Evolutionary conservation across 2,113 vertebrate species (phyloP).

Genomic region (Leiothrix lutea): DNA sequence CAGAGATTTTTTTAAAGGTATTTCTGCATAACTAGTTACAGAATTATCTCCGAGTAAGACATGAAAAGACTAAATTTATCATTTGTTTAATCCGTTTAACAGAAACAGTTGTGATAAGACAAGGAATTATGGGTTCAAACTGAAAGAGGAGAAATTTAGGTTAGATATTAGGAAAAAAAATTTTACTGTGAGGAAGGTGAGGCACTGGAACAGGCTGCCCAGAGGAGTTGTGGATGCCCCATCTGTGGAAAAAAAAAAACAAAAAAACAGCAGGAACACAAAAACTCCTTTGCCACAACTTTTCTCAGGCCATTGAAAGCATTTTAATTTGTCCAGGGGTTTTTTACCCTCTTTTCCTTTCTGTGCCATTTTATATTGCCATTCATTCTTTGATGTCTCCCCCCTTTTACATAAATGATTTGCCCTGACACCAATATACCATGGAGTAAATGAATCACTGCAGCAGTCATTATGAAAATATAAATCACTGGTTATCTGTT

Average conservation of each 20-base stretch:
- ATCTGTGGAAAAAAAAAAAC: background rate
- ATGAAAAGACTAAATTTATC: background rate
- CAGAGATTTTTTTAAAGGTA: background rate
- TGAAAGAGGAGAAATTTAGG: background rate
- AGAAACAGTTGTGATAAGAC: background rate
- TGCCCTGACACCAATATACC: conserved; percentile 37
- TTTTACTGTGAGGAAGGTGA: background rate
- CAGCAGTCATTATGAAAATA: conserved; percentile 59
- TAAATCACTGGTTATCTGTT: conserved; percentile 61
- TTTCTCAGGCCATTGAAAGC: background rate
- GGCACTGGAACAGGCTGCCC: background rate
- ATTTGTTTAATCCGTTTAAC: background rate
- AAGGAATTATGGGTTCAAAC: background rate
- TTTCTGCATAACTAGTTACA: background rate
- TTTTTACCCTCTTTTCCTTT: background rate
- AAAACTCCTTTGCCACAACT: background rate
- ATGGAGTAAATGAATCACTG: conserved; percentile 54
- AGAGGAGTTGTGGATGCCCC: background rate
- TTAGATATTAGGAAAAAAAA: background rate
- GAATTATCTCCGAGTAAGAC: background rate
- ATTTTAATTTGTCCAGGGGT: background rate
- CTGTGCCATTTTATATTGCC: background rate
- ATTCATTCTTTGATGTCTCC: background rate
- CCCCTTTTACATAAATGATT: conserved; percentile 27
- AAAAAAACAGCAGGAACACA: background rate